Evolutionary conservation across 1,140 invertebrate genomes (phyloP).

Genomic region (Oreohelix idahoensis): DNA sequence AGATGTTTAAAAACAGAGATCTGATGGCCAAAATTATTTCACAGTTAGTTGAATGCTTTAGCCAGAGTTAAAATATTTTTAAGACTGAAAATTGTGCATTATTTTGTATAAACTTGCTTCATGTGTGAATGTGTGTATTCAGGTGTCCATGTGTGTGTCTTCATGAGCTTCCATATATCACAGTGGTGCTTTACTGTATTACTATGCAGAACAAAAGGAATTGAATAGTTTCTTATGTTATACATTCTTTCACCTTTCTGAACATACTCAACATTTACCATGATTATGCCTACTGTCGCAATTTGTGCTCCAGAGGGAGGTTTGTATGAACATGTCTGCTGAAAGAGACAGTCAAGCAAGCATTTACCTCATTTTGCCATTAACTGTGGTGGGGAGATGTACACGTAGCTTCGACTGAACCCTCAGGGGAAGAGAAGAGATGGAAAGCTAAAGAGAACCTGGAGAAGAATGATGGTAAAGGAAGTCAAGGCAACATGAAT

Average conservation of each 20-base stretch:
- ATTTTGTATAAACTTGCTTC: not conserved
- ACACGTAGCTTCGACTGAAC: too few species aligned
- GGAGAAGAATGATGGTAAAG: too few species aligned
- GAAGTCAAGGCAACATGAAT: too few species aligned
- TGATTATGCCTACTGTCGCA: too few species aligned
- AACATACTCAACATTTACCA: not conserved
- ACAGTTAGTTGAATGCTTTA: not conserved
- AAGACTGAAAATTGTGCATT: not conserved
- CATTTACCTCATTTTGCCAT: too few species aligned
- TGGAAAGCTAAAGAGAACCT: too few species aligned
- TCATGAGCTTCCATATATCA: not conserved
- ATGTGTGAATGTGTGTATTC: not conserved
- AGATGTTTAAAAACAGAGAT: not conserved
- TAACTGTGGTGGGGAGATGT: too few species aligned
- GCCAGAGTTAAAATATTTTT: not conserved
- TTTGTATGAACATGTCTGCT: too few species aligned
- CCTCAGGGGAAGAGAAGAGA: too few species aligned
- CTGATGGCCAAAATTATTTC: not conserved
- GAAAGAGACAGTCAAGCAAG: too few species aligned
- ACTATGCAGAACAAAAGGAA: conserved; percentile 5
- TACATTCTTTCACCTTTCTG: not conserved
- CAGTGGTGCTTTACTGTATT: not conserved
- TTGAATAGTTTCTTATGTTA: not conserved
- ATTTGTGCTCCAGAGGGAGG: too few species aligned
- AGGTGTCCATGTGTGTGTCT: not conserved